These are phyloP conservation scores for Hypanus sabinus DNA, from an alignment of 2,113 vertebrate genomes.

Conservation along the genomic window DNA sequence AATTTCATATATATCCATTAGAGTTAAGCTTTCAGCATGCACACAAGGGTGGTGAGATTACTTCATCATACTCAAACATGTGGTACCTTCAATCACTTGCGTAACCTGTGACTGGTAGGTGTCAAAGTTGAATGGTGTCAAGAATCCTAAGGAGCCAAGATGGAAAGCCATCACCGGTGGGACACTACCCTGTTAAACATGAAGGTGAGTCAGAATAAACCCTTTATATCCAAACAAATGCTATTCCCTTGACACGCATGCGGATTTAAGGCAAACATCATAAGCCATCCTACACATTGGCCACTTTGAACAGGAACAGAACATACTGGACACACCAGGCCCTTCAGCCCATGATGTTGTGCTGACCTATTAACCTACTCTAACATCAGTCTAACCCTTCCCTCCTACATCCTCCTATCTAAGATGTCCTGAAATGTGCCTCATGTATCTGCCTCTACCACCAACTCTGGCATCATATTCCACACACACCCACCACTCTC, in stretches of 20 bases:
- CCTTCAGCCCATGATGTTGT: no score
- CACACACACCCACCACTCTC: no score
- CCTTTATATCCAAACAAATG: background rate
- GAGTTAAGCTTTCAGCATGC: background rate
- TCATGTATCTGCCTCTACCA: no score
- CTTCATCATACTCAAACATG: background rate
- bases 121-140: slow-evolving; percentile 75
- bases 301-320: background rate
- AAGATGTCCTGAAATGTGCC: no score
- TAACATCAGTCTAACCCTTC: no score
- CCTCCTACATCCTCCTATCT: no score
- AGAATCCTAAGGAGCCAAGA: slow-evolving; percentile 73
- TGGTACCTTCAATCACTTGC: slow-evolving; percentile 76
- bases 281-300: background rate
- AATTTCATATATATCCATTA: background rate
- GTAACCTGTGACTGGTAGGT: slow-evolving; percentile 69
- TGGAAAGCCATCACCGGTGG: slow-evolving; percentile 79
- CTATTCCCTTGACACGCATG: background rate
- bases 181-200: slow-evolving; percentile 62
- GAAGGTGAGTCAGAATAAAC: slow-evolving; percentile 11
- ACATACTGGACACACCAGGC: no score
- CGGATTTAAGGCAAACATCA: background rate
- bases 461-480: no score
- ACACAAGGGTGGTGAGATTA: background rate
- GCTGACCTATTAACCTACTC: no score